Conservation (phyloP, 2,888 invertebrate species). For the Drosophila mimetica region DNA sequence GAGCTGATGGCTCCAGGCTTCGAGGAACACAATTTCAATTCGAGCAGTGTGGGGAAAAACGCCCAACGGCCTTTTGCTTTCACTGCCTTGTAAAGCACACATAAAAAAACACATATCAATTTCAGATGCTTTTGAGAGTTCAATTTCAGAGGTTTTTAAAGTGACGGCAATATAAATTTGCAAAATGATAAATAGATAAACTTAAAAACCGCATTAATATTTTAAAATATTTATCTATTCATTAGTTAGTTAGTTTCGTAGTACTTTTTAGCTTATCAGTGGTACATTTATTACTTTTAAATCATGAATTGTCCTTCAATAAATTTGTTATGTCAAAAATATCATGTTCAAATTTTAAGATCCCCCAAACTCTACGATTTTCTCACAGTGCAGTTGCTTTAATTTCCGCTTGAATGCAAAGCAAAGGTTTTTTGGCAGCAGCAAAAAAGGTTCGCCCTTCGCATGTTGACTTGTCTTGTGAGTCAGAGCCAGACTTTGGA, state of each 20-base stretch:
- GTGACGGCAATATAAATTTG: not conserved
- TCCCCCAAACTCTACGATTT: not conserved
- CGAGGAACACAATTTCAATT: slow-evolving; percentile 69
- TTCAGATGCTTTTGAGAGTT: not conserved
- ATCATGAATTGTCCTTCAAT: not conserved
- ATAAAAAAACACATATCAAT: slow-evolving; percentile 2
- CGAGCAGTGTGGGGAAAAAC: slow-evolving; percentile 45
- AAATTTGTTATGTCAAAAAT: not conserved
- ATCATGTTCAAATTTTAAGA: too few species aligned
- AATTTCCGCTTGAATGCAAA: slow-evolving; percentile 80
- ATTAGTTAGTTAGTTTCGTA: too few species aligned
- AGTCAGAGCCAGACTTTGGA: slow-evolving; percentile 51
- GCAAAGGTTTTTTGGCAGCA: slow-evolving; percentile 60
- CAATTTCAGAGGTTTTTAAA: not conserved
- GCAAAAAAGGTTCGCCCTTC: slow-evolving; percentile 57
- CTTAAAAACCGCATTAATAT: too few species aligned
- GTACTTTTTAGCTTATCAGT: too few species aligned
- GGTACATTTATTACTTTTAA: not conserved
- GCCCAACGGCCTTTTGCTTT: slow-evolving; percentile 24
- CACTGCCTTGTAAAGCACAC: slow-evolving; percentile 15
- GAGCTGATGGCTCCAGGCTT: slow-evolving; percentile 53
- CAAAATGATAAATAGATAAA: too few species aligned
- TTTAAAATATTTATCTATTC: too few species aligned
- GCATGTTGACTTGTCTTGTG: slow-evolving; percentile 68
- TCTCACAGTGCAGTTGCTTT: slow-evolving; percentile 52